Base-by-base conservation (phyloP, 2,113 vertebrate genomes). In the Pholis gunnellus region DNA sequence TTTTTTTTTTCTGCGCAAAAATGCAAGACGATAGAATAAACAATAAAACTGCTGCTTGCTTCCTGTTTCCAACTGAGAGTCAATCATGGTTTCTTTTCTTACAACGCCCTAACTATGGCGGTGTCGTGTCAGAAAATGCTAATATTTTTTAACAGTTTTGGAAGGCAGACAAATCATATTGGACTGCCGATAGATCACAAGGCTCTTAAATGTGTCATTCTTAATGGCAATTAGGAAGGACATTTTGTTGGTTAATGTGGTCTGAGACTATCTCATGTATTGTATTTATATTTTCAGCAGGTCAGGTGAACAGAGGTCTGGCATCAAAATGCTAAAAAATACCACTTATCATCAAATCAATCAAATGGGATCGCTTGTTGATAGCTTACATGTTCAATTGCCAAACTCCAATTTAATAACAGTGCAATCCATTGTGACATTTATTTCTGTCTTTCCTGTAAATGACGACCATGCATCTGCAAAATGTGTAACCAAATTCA, bases 331-430 rank as follows among this genome's bases (percentile, higher is more conserved):
- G 22, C 52, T 46, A 42, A 67, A 31, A 75, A 70, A 65, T 0
- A 3, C 36, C 25, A 70, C 70, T 86, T 65, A 22, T 54, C 52
- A n/a, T 57, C 3, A 57, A 57, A 14, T 57, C 56, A 59, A 56
- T 40, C 22, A 27, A 64, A 65, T 64, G 36, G 4, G 13, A 70
- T 71, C 17, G 59, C 18, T 70, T 75, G n/a, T 67, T 50, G 72
- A 38, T 79, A 73, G 29, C 46, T 73, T 44, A 68, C 38, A 44
- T 38, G 34, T 66, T 66, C 31, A 72, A 22, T 68, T 50, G 60
- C 63, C 27, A 27, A 34, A 2, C 56, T 46, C 31, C 61, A 72
- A 40, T 69, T 82, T 40, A 65, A 72, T 31, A 27, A 48, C 52
- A 71, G 17, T 34, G 65, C 54, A 31, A 18, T 75, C 15, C 56